phyloP scores from a whole-genome alignment of 2,888 invertebrate species.

The Epinotia ramella region DNA sequence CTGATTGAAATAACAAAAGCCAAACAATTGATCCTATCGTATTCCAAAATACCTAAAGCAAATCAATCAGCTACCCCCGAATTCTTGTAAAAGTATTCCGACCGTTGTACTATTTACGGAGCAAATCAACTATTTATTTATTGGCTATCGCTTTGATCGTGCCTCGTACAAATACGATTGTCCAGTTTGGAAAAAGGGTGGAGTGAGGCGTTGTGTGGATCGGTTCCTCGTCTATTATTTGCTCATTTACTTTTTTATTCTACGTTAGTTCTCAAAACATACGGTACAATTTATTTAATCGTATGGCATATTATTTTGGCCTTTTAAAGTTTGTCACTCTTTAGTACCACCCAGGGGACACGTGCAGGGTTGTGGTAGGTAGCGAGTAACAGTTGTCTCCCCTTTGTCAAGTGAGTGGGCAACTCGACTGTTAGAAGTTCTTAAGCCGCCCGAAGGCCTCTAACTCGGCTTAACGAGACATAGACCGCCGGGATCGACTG shows the following conservation, averaged over 20 bases:
- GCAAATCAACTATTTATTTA: slow-evolving; percentile 83
- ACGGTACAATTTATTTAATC: too few species aligned
- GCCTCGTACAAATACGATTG: slow-evolving; percentile 72
- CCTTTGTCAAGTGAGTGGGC: too few species aligned
- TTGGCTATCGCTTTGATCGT: slow-evolving; percentile 80
- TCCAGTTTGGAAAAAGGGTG: slow-evolving; percentile 67
- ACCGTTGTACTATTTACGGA: slow-evolving; percentile 77
- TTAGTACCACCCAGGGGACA: too few species aligned
- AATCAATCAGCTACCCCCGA: slow-evolving; percentile 66
- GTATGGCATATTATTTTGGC: too few species aligned
- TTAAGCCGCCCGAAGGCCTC: too few species aligned
- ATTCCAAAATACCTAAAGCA: slow-evolving; percentile 59
- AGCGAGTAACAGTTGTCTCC: too few species aligned
- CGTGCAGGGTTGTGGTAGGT: too few species aligned
- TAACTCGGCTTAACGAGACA: too few species aligned
- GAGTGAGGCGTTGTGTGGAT: slow-evolving; percentile 59
- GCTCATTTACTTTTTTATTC: not conserved
- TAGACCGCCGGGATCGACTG: too few species aligned
- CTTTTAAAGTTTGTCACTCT: too few species aligned
- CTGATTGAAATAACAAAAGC: slow-evolving; percentile 40
- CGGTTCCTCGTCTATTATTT: slow-evolving; percentile 6
- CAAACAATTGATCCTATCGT: slow-evolving; percentile 58
- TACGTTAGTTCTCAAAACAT: too few species aligned
- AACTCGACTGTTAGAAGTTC: too few species aligned
- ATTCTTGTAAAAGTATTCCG: slow-evolving; percentile 75